These are phyloP conservation scores for Hemicentrotus pulcherrimus DNA, from an alignment of 35 echinoderm and acorn worm genomes.

Conservation along the genomic window DNA sequence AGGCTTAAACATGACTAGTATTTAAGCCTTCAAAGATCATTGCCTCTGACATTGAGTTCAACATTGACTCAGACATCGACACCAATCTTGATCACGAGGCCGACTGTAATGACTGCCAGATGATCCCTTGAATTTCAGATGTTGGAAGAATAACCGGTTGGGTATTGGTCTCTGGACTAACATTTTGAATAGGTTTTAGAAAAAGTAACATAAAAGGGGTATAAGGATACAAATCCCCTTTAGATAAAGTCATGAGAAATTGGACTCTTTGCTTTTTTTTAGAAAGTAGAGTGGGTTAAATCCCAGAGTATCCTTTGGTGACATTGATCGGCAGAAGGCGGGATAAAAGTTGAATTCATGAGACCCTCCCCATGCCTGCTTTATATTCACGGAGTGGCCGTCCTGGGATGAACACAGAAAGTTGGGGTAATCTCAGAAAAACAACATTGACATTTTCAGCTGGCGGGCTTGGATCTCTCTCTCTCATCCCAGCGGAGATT, in stretches of 20 bases:
- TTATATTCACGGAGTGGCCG: neutral
- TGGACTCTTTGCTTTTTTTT: neutral
- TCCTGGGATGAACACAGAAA: neutral
- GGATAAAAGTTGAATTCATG: neutral
- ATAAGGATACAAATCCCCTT: neutral
- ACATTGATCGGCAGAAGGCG: neutral
- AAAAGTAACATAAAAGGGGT: neutral
- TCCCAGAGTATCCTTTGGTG: neutral
- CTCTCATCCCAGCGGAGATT: neutral
- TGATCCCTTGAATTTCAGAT: neutral
- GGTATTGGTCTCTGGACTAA: neutral
- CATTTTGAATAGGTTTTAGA: neutral
- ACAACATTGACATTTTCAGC: conserved; percentile 18
- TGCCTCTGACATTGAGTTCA: neutral
- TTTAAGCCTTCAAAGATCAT: neutral
- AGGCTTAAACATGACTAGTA: too few relatives aligned
- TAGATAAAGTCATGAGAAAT: neutral
- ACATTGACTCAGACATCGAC: neutral
- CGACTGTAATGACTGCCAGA: neutral
- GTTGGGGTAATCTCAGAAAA: neutral
- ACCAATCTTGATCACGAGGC: neutral
- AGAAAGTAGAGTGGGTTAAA: neutral
- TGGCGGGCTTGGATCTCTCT: neutral
- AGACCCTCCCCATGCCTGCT: neutral
- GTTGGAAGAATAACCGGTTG: neutral